Evolutionary conservation across 1,140 invertebrate genomes (phyloP), one percentile per base, ranked within the genome.

Genomic region (Hirudo medicinalis): DNA sequence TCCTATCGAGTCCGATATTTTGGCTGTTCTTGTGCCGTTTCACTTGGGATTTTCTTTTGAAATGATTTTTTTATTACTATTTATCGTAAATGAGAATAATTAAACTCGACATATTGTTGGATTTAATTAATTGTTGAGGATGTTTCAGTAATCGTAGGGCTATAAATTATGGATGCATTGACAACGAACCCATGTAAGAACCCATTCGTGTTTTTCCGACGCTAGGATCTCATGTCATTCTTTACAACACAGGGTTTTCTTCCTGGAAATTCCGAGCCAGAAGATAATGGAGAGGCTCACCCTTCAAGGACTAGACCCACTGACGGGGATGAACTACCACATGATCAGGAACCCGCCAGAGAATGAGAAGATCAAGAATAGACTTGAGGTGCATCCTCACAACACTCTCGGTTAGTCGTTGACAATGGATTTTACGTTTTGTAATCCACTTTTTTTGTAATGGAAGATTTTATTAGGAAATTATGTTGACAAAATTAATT

Each of bases 321-420:
- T 81, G 54, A 82, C 81, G 9, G 82, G 82, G 2, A 79, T 81
- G 40, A 76, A 77, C 17, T 82, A 82, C 72, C 82, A 83, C 75
- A 77, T 79, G 76, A 72, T 81, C 29, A 82, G 80, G 73, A 80
- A 82, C 71, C 82, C 82, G 20, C 80, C 81, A 54, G 75, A 75
- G 25, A 79, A 78, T 27, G 77, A 79, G 73, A 77, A 80, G 76
- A 77, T 82, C 17, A 81, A 78, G 72, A 78, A 80, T 19, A 73
- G 81, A 25, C 72, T 82, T n/a, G 29, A 69, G 25, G 72, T 75
- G 53, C 76, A 77, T 71, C 75, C 77, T 4, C 79, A 76, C 69
- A 78, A 82, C 67, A 73, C 55, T 15, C 76, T 79, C 6, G 76
- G 79, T 2, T 71, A 74, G 3, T 78, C 72, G 43, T 9, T 17